Conservation (phyloP, 2,888 invertebrate species). For the Pachymerium ferrugineum region DNA sequence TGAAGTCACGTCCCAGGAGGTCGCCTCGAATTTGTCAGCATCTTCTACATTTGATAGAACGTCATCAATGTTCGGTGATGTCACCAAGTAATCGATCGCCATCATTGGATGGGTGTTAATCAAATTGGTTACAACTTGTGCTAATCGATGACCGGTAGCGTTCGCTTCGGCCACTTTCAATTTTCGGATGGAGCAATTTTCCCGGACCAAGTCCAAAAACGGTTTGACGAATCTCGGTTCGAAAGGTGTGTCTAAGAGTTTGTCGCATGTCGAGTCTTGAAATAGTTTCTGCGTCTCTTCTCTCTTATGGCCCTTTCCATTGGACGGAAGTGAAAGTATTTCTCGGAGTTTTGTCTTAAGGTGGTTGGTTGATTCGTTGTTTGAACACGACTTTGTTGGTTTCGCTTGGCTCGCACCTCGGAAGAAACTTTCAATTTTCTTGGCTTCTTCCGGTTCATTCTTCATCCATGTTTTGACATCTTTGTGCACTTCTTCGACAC, state of each 20-base stretch:
- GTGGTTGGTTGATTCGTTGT: too few species aligned
- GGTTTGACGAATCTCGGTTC: constrained; percentile 43
- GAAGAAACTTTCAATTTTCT: background rate
- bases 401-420: background rate
- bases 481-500: constrained; percentile 45
- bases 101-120: background rate
- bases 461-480: constrained; percentile 52
- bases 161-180: background rate
- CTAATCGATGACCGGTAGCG: background rate
- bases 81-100: background rate
- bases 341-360: too few species aligned
- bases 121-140: background rate
- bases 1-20: constrained; percentile 54
- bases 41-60: background rate
- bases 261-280: too few species aligned
- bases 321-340: too few species aligned
- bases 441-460: background rate
- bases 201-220: constrained; percentile 64
- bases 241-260: constrained; percentile 39
- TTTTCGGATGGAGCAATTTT: constrained; percentile 55
- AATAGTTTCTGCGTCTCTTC: too few species aligned
- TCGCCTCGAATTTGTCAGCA: background rate
- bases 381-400: too few species aligned
- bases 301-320: too few species aligned
- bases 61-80: too few species aligned